A percentile compares a stretch with the other conserved stretches of the same genome.
Evolutionary conservation across 2,113 vertebrate species (phyloP).

Genomic region (Chionomys nivalis): DNA sequence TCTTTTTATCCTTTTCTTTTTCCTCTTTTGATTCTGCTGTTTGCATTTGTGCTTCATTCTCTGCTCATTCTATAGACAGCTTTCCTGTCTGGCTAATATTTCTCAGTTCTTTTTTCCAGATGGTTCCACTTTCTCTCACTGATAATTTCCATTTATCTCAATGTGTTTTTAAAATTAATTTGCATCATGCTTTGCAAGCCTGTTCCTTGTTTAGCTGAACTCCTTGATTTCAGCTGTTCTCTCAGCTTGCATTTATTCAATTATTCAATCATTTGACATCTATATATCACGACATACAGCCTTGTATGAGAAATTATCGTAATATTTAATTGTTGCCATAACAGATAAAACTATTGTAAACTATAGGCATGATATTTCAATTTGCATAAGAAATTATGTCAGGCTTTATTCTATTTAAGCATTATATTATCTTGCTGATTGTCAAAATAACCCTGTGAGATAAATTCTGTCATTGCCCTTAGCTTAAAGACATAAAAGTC

Average conservation of each 20-base stretch:
- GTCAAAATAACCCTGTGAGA: neutral
- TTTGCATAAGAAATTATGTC: neutral
- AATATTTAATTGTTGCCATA: constrained; percentile 66
- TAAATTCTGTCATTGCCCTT: neutral
- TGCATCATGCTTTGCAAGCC: constrained; percentile 6
- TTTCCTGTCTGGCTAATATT: constrained; percentile 7
- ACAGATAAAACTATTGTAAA: constrained; percentile 56
- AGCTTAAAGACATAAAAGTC: neutral
- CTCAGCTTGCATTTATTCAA: neutral
- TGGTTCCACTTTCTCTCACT: constrained; percentile 58
- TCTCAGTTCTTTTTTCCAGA: constrained; percentile 61
- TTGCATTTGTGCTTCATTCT: constrained; percentile 27
- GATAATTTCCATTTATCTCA: constrained; percentile 66
- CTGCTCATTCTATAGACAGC: neutral
- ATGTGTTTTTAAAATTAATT: constrained; percentile 63
- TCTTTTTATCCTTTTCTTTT: neutral
- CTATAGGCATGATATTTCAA: constrained; percentile 5
- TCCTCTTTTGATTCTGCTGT: neutral
- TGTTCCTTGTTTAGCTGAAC: constrained; percentile 5
- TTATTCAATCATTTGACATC: neutral
- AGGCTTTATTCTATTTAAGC: neutral
- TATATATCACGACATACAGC: neutral
- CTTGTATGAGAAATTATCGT: neutral
- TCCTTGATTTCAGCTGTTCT: neutral
- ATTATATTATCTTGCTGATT: neutral